Conservation (phyloP, 2,797 vertebrate genomes). For the Darevskia nairensis region DNA sequence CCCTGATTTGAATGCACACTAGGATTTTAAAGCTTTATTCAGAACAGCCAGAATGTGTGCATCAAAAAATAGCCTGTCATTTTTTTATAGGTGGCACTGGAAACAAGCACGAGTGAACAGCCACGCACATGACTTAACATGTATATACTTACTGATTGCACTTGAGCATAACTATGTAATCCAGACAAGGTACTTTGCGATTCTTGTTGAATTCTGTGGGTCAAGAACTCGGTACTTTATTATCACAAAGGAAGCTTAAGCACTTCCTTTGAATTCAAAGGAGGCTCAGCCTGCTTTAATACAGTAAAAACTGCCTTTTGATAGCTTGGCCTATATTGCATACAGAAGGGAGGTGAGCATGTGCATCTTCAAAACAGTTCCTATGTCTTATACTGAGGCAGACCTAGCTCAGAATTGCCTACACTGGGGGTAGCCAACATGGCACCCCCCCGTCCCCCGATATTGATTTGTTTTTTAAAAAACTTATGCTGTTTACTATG, state of each 20-base stretch:
- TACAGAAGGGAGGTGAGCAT: background rate
- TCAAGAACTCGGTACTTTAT: background rate
- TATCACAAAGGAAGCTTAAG: background rate
- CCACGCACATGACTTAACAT: no score
- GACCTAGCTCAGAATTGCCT: background rate
- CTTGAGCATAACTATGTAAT: background rate
- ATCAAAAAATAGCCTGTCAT: background rate
- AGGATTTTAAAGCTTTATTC: background rate
- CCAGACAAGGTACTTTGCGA: background rate
- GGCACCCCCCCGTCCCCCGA: no score
- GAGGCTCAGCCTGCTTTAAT: background rate
- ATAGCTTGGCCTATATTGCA: background rate
- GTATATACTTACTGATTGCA: background rate
- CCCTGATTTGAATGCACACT: background rate
- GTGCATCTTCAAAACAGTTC: background rate
- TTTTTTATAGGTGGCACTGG: background rate
- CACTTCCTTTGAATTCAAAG: background rate
- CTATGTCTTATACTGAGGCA: background rate
- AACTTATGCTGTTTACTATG: no score
- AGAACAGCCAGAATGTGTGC: background rate
- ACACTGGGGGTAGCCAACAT: no score
- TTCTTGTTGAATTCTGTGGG: background rate
- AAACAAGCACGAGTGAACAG: background rate
- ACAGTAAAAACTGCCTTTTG: background rate
- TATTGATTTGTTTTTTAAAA: no score